Evolutionary conservation across 2,888 invertebrate species (phyloP), one percentile per base, ranked within the genome.

Genomic region (Diaperis boleti): DNA sequence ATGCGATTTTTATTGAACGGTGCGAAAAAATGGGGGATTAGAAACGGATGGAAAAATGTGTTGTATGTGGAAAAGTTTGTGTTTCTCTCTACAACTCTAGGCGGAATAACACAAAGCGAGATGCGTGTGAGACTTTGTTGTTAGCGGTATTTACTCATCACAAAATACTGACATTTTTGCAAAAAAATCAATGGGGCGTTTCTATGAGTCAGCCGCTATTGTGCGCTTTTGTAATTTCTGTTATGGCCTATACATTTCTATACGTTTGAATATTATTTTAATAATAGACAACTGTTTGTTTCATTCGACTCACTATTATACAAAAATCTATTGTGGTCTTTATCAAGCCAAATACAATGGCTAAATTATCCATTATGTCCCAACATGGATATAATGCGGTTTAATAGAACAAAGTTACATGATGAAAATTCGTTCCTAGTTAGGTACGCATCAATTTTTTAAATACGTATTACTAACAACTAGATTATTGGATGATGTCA

Each of bases 281-380:
- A 62, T 62, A 62, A 62, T 62, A 22, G 62, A 10, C 11, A 39
- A 35, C 20, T 59, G 59, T 63, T 62, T 59, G 59, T 63, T 63
- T 63, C 63, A 59, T 45, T 45, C 35, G 50, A 41, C 31, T 44
- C 52, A 45, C 59, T 59, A 59, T 63, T 59, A 59, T 59, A 63
- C 45, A 63, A 63, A 63, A 63, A 63, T 54, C 63, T 63, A 63
- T 59, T 63, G 59, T 59, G 45, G 14, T 26, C 31, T 44, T 45
- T 62, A 50, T 50, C 31, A 50, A 18, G 15, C 20, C 20, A 50
- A 18, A 49, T 35, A 57, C 57, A 62, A 57, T 62, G 47, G 39
- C 20, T 35, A 42, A 59, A 63, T 63, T 59, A 63, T 44, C 49
- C 59, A 59, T 45, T 45, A 47, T 61, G 55, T 47, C 55, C 39